Conservation (phyloP, 1,140 invertebrate genomes). For the Anastrepha obliqua region DNA sequence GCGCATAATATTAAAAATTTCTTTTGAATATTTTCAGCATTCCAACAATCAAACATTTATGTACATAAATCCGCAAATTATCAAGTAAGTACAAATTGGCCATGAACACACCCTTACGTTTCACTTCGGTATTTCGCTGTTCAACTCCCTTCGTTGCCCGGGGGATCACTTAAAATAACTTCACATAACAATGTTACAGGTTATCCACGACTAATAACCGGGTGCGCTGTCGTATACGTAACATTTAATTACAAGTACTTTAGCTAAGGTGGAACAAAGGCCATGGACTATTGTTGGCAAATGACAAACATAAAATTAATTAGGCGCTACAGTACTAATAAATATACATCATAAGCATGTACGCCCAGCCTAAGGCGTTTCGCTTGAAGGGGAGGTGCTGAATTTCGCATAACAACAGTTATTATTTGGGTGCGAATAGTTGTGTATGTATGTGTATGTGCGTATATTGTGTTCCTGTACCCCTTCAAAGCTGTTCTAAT, state of each 20-base stretch:
- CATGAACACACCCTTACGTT: no score
- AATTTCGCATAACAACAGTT: slow-evolving; percentile 1
- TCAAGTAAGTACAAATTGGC: no score
- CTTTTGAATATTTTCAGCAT: no score
- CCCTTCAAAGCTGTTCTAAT: background rate
- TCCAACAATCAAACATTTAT: no score
- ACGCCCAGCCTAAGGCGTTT: background rate
- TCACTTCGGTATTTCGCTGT: no score
- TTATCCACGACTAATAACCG: no score
- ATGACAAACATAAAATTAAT: slow-evolving; percentile 13
- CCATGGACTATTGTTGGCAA: background rate
- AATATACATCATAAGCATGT: background rate
- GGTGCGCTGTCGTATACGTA: background rate
- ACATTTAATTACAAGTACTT: background rate
- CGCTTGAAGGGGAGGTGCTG: background rate
- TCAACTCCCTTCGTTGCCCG: background rate
- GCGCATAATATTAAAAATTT: no score
- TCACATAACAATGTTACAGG: background rate
- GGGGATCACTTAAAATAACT: background rate
- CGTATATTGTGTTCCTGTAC: background rate
- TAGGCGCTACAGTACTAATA: slow-evolving; percentile 22
- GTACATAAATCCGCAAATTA: no score
- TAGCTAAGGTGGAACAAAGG: background rate
- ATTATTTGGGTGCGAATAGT: background rate
- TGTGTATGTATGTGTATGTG: no score